Evolutionary conservation across 2,888 invertebrate genomes (phyloP), one percentile per base, ranked within the genome.

Genomic region (Caenorhabditis wallacei): DNA sequence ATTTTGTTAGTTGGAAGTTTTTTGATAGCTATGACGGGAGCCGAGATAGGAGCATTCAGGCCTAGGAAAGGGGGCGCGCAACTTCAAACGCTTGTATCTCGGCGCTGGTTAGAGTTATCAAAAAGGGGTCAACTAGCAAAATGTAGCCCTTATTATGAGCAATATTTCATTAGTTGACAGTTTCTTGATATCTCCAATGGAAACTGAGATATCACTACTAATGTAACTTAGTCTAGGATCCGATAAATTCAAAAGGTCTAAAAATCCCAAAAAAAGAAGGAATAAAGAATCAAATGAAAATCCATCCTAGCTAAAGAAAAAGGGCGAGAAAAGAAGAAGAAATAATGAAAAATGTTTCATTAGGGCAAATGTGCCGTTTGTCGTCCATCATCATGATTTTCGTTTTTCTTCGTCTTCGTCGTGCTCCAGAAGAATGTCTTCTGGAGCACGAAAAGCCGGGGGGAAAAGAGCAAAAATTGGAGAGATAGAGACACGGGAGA

Each of bases 341-440:
- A 53, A 20, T 51, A 66, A 66, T 64, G 64, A 64, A 64, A 64
- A 64, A 64, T 48, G 64, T 53, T 53, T 51, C 66, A 66, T 51
- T 53, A 66, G 66, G 66, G 37, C 48, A 48, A 46, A 46, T 43
- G 40, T 51, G 53, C 53, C 53, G 24, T 53, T 53, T n/a, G 37
- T 22, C 56, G 26, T 30, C 24, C 24, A 10, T 24, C 64, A 64
- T 64, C 64, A 64, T 48, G 64, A 64, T 51, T 53, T 30, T n/a
- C n/a, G n/a, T n/a, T 18, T 48, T 18, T 8, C 8, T 18, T n/a
- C 46, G 5, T 4, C 46, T n/a, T 18, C 46, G 2, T 48, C 18
- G 2, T 10, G 40, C 53, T 54, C 53, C 53, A 54, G 40, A 59
- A 59, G 59, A 37, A 37, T 16, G 53, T 3, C 51, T 66, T 66